phyloP scores from a whole-genome alignment of 2,888 invertebrate genomes.

The Plagodis dolabraria region DNA sequence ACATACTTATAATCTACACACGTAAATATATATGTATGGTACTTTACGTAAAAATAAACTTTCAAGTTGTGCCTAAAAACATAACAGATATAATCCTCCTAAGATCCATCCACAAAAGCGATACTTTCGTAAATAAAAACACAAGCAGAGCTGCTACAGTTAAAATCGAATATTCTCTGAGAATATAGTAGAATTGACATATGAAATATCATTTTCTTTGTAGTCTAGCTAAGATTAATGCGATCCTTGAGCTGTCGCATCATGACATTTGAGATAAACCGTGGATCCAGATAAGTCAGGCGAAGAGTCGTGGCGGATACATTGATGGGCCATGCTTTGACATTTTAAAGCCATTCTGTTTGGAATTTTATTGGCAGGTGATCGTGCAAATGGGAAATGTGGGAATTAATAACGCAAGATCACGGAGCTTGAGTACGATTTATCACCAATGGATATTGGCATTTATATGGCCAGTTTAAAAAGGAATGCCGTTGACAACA shows the following conservation, averaged over 20 bases:
- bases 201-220: no score
- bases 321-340: conserved; percentile 21
- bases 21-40: no score
- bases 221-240: conserved; percentile 42
- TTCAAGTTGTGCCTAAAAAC: no score
- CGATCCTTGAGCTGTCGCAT: conserved; percentile 61
- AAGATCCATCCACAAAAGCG: no score
- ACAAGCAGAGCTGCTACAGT: neutral
- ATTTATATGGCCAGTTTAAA: neutral
- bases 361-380: conserved; percentile 34
- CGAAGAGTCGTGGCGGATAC: conserved; percentile 23
- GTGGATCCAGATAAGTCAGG: conserved; percentile 50
- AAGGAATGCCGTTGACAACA: no score
- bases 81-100: no score
- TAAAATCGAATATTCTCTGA: conserved; percentile 19
- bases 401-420: conserved; percentile 6
- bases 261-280: conserved; percentile 62
- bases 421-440: neutral
- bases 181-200: no score
- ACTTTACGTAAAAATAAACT: no score
- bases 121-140: neutral
- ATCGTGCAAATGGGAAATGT: conserved; percentile 28
- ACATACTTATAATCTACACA: no score
- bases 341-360: conserved; percentile 31
- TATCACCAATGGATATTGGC: neutral